phyloP scores from a whole-genome alignment of 2,888 invertebrate genomes.

The Troides helena region DNA sequence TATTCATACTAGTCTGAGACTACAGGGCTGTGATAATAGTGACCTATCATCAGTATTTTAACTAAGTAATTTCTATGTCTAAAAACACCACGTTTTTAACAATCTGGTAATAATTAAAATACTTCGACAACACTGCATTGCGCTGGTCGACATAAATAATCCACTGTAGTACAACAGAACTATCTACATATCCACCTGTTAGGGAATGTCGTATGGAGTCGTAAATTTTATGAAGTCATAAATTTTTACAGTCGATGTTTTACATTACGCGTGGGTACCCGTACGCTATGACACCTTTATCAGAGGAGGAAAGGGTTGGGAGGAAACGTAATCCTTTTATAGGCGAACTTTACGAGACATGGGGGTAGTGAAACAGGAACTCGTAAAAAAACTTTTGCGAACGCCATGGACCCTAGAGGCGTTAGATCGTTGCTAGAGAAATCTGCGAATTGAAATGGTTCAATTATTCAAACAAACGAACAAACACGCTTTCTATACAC shows the following conservation, averaged over 20 bases:
- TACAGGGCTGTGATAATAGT: no score
- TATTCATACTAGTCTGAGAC: no score
- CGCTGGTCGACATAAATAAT: background rate
- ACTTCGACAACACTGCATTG: no score
- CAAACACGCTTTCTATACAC: no score
- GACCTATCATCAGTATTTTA: no score
- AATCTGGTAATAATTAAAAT: no score
- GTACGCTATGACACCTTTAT: slow-evolving; percentile 17
- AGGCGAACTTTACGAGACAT: slow-evolving; percentile 17
- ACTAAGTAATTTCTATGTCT: no score
- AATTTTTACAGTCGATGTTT: slow-evolving; percentile 36
- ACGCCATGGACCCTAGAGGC: background rate
- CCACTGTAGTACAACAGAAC: slow-evolving; percentile 5
- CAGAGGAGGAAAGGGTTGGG: slow-evolving; percentile 24
- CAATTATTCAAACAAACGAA: background rate
- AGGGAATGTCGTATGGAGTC: slow-evolving; percentile 26
- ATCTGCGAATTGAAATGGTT: background rate
- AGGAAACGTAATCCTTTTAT: slow-evolving; percentile 24
- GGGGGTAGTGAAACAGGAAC: slow-evolving; percentile 19
- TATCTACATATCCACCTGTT: slow-evolving; percentile 15
- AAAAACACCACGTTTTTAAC: no score
- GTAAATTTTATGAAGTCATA: slow-evolving; percentile 37
- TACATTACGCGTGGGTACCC: slow-evolving; percentile 23
- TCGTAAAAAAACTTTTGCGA: slow-evolving; percentile 18
- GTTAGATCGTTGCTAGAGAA: background rate